phyloP scores from a whole-genome alignment of 2,113 vertebrate species.

The Crotalus tigris region DNA sequence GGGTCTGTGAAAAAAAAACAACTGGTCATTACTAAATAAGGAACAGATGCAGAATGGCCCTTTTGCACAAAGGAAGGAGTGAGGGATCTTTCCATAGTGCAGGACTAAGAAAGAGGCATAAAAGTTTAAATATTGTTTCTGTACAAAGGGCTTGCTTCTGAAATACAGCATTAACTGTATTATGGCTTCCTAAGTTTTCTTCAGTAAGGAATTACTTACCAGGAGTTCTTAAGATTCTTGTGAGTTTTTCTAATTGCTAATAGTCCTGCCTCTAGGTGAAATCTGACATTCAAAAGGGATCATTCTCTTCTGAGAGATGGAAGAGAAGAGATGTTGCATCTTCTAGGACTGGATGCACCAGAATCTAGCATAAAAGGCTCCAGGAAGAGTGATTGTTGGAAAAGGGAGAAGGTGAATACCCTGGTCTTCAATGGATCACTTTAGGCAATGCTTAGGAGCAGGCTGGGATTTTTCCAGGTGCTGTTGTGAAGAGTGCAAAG shows the following conservation, averaged over 20 bases:
- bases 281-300: not conserved
- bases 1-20: rapidly evolving
- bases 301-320: not conserved
- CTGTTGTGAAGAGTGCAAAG: not conserved
- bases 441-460: not conserved
- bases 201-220: not conserved
- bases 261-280: not conserved
- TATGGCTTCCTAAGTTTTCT: not conserved
- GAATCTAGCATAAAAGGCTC: not conserved
- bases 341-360: not conserved
- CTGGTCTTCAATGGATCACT: not conserved
- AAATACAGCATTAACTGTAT: not conserved
- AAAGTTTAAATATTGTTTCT: not conserved
- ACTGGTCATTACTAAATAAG: not conserved
- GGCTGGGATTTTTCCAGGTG: not conserved
- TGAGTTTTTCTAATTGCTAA: not conserved
- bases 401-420: not conserved
- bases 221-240: not conserved
- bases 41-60: not conserved
- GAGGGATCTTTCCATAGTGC: not conserved
- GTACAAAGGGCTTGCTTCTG: not conserved
- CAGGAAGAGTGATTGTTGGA: not conserved
- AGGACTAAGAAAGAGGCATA: not conserved
- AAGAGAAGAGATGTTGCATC: not conserved
- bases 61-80: not conserved